Base-by-base conservation (phyloP, 2,113 vertebrate genomes). In the Psettodes erumei region DNA sequence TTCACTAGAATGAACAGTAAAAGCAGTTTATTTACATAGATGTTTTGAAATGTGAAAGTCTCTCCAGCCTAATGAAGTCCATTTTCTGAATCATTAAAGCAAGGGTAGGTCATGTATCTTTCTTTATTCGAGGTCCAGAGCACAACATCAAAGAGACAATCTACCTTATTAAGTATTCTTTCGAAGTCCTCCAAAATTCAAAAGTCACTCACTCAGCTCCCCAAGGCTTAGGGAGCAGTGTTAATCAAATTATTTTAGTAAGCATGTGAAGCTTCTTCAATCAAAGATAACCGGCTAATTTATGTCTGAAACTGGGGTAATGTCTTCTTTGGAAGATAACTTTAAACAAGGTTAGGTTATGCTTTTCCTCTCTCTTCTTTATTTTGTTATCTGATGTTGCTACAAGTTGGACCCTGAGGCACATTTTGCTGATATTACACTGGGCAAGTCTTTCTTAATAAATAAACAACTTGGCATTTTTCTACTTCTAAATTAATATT, bases 201-300 rank as follows among this genome's bases (percentile, higher is more conserved):
- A 54, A 79, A 85, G 83, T 88, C 84, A 85, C 54, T 81, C 56
- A 62, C 77, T 83, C 61, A 75, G 66, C 77, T 87, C 85, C 83
- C 81, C 16, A 61, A 83, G 77, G 83, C 75, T 54, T 63, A 32
- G 23, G 37, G 47, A 81, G 75, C 63, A 79, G 59, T 77, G 60
- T 74, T 89, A 83, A 86, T 90, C 85, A 85, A 88, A 91, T 89
- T 75, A 82, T 79, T 77, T 82, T 51, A 83, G 54, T 48, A 71
- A 81, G 70, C 75, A 75, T 87, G 63, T 53, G 72, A 84, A 72
- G 70, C 79, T 75, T 54, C 79, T 77, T 64, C 69, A 85, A 79
- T 85, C 75, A 83, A 86, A 81, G 62, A 69, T 38, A 77, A 55
- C 43, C 35, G 15, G n/a, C 56, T 77, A 53, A 84, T 86, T 77